Evolutionary conservation across 2,888 invertebrate genomes (phyloP).

Genomic region (Lithophane ornitopus): DNA sequence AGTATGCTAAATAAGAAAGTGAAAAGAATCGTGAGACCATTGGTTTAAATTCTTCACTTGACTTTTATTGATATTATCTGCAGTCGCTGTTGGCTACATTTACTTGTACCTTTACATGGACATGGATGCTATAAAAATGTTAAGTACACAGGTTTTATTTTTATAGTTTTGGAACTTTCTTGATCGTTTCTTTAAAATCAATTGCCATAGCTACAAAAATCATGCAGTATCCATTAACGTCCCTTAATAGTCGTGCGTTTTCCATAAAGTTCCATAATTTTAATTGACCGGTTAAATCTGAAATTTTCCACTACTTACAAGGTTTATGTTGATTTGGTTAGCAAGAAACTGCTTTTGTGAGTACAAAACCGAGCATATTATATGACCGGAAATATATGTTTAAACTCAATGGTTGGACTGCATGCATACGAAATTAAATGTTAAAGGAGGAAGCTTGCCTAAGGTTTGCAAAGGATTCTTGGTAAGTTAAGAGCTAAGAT

Average conservation of each 20-base stretch:
- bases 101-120: constrained; percentile 5
- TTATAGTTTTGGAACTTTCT: background rate
- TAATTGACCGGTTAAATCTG: constrained; percentile 20
- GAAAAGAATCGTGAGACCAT: background rate
- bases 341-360: constrained; percentile 41
- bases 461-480: background rate
- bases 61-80: constrained; percentile 6
- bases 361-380: constrained; percentile 30
- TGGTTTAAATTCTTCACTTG: constrained; percentile 18
- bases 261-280: constrained; percentile 32
- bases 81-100: background rate
- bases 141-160: background rate
- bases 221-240: background rate
- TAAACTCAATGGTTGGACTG: constrained; percentile 23
- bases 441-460: constrained; percentile 17
- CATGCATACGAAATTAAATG: constrained; percentile 36
- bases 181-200: background rate
- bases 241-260: constrained; percentile 1
- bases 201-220: background rate
- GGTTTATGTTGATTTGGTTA: constrained; percentile 55
- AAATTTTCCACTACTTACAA: constrained; percentile 53
- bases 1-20: constrained; percentile 20
- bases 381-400: constrained; percentile 54
- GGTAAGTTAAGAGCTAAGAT: background rate
- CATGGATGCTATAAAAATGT: background rate